Evolutionary conservation across 2,113 vertebrate species (phyloP).

Genomic region (Nibea albiflora): DNA sequence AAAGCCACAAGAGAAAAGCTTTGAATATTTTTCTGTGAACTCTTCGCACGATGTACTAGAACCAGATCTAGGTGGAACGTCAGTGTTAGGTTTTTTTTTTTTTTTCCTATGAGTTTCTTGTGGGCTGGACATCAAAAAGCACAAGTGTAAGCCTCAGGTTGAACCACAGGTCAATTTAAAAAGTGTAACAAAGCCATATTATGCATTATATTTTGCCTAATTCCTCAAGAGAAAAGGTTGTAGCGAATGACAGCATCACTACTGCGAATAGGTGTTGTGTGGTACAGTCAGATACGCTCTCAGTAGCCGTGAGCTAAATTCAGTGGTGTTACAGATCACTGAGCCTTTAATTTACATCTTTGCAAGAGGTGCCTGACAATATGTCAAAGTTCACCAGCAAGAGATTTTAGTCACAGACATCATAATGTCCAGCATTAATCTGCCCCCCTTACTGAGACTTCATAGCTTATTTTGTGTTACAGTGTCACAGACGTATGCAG

Average conservation of each 20-base stretch:
- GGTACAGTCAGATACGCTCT: neutral
- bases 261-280: neutral
- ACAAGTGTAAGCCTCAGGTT: neutral
- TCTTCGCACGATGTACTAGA: neutral
- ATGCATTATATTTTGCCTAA: neutral
- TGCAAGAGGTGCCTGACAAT: neutral
- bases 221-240: neutral
- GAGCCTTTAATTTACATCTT: slow-evolving; percentile 22
- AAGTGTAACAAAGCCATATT: neutral
- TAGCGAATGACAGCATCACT: neutral
- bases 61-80: too few species aligned
- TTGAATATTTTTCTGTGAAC: slow-evolving; percentile 2
- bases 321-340: slow-evolving; percentile 17
- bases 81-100: neutral
- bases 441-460: neutral
- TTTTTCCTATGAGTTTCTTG: neutral
- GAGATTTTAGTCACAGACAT: slow-evolving; percentile 15
- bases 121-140: neutral
- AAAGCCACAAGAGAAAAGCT: too few species aligned
- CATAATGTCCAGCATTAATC: neutral
- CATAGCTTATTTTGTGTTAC: neutral
- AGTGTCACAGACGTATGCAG: neutral
- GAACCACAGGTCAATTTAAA: neutral
- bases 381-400: neutral
- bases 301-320: neutral